Conservation (phyloP, 1,140 invertebrate species). For the Tribolium castaneum region DNA sequence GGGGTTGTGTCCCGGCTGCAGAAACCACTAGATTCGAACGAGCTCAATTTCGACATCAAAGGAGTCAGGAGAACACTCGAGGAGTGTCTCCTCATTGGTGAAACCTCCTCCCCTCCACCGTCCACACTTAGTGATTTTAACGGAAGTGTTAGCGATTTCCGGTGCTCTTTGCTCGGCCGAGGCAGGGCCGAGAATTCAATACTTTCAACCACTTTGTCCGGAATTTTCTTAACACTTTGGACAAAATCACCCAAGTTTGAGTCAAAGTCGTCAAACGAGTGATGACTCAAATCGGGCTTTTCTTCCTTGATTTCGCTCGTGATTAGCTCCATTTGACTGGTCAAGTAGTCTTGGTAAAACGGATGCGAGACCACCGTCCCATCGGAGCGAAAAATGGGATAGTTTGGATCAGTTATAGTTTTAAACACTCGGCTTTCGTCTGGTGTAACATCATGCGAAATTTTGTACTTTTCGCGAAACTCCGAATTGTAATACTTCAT, state of each 20-base stretch:
- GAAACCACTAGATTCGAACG: constrained; percentile 75
- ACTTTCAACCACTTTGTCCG: constrained; percentile 46
- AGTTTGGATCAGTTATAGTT: constrained; percentile 81
- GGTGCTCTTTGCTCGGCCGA: constrained; percentile 61
- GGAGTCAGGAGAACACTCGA: constrained; percentile 79
- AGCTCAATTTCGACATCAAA: constrained; percentile 82
- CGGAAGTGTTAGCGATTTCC: constrained; percentile 77
- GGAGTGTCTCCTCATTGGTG: constrained; percentile 62
- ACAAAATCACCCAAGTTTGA: constrained; percentile 24
- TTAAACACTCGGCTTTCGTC: constrained; percentile 63
- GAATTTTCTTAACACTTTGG: not conserved
- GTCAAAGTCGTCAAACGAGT: constrained; percentile 39
- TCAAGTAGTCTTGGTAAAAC: constrained; percentile 77
- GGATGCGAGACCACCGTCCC: constrained; percentile 78
- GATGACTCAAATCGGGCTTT: constrained; percentile 57
- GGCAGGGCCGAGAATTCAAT: constrained; percentile 57
- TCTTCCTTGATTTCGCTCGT: constrained; percentile 61
- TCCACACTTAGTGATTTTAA: constrained; percentile 74
- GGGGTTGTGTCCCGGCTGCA: constrained; percentile 76
- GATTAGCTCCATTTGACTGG: constrained; percentile 66
- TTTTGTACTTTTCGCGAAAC: not conserved
- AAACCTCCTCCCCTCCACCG: constrained; percentile 56
- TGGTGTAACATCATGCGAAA: not conserved
- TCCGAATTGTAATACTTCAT: constrained; percentile 42
- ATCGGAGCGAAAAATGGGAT: constrained; percentile 79